Evolutionary conservation across 2,797 vertebrate species (phyloP).

Genomic region (Cyclopterus lumpus): DNA sequence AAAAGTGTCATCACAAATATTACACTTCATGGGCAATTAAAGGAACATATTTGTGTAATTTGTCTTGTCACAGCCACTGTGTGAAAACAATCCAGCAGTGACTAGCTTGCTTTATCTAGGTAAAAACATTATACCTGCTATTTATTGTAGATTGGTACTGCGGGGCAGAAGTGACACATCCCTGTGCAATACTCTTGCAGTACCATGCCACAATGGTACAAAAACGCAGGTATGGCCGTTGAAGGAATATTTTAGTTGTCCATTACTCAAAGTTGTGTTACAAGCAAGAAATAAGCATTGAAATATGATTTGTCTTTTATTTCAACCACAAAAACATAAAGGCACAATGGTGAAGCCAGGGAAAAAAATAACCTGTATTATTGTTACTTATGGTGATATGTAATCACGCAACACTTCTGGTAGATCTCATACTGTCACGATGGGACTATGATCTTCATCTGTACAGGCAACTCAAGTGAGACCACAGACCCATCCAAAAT

Average conservation of each 20-base stretch:
- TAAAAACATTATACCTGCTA: background rate
- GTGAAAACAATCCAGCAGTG: background rate
- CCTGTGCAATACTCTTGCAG: background rate
- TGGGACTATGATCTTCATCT: background rate
- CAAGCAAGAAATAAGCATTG: background rate
- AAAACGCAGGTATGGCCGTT: background rate
- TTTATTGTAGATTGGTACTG: background rate
- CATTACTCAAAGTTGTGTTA: background rate
- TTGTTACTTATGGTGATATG: background rate
- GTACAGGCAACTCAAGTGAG: background rate
- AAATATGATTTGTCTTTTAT: background rate
- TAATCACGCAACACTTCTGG: constrained; percentile 10
- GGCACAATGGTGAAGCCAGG: background rate
- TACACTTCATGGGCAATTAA: background rate
- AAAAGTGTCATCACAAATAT: constrained; percentile 19
- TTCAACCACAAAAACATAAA: constrained; percentile 7
- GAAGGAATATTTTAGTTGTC: background rate
- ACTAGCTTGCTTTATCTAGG: background rate
- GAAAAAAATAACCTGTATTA: background rate
- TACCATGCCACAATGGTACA: background rate
- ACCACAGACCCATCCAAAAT: background rate
- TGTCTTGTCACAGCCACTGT: background rate
- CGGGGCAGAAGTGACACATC: background rate
- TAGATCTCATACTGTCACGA: constrained; percentile 1
- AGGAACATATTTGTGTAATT: background rate